Conservation (phyloP, 2,888 invertebrate species). For the Cheilosia urbana region DNA sequence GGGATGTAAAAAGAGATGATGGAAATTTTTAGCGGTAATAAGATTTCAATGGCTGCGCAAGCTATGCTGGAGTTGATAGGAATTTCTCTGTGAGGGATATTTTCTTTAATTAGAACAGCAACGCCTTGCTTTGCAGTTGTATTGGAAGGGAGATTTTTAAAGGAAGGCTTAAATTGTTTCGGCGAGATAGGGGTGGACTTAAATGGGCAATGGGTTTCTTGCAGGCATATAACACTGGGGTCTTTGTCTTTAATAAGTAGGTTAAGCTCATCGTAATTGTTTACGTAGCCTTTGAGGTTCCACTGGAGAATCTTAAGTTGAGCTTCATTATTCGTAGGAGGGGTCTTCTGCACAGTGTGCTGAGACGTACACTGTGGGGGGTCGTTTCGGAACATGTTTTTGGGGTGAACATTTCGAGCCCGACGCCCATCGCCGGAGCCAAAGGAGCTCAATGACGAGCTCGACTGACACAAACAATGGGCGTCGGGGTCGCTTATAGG, state of each 20-base stretch:
- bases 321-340: background rate
- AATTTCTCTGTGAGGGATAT: constrained; percentile 13
- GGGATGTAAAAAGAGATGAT: constrained; percentile 5
- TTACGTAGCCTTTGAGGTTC: background rate
- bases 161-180: background rate
- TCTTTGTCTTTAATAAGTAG: background rate
- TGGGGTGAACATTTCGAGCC: background rate
- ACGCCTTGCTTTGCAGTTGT: background rate
- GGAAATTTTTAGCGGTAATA: background rate
- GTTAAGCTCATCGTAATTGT: constrained; percentile 1
- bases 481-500: background rate
- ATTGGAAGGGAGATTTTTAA: constrained; percentile 6
- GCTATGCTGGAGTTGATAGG: background rate
- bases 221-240: background rate
- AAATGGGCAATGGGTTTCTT: background rate
- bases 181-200: background rate
- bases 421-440: no score
- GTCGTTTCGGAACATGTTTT: no score
- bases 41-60: no score
- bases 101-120: background rate
- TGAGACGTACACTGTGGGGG: no score
- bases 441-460: no score
- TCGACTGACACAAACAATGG: background rate
- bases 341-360: no score
- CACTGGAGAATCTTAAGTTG: background rate